Evolutionary conservation across 2,113 vertebrate genomes (phyloP).

Genomic region (Misgurnus mizolepis): DNA sequence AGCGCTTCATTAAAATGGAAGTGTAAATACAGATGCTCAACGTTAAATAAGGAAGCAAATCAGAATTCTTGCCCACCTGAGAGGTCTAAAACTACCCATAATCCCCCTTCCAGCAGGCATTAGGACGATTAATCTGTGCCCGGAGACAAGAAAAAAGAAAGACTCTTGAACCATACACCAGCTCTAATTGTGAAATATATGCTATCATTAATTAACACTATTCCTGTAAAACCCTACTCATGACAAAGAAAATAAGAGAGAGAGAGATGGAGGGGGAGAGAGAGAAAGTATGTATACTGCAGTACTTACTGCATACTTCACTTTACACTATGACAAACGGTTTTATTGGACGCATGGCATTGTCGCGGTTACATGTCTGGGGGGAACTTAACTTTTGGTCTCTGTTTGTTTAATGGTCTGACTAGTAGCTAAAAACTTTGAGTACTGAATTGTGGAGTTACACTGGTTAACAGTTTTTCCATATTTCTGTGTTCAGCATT

Average conservation of each 20-base stretch:
- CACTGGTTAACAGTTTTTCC: too few species aligned
- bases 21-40: constrained; percentile 30
- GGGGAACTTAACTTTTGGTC: too few species aligned
- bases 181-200: constrained; percentile 31
- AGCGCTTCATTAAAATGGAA: constrained; percentile 16
- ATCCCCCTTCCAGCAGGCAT: constrained; percentile 69
- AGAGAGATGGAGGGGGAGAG: neutral
- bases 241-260: constrained; percentile 2
- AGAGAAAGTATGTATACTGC: neutral
- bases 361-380: too few species aligned
- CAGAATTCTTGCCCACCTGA: constrained; percentile 67
- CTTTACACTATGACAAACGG: neutral
- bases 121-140: constrained; percentile 40
- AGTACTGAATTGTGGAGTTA: too few species aligned
- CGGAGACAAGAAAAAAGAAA: constrained; percentile 28
- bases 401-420: too few species aligned
- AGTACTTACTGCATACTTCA: neutral
- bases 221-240: neutral
- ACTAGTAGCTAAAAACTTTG: too few species aligned
- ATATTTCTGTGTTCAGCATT: too few species aligned
- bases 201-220: constrained; percentile 21
- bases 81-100: constrained; percentile 74
- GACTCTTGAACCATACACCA: constrained; percentile 44
- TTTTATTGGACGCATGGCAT: too few species aligned
- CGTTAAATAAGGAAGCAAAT: constrained; percentile 62